Evolutionary conservation across 2,888 invertebrate species (phyloP).

Genomic region (Nomada ruficornis): DNA sequence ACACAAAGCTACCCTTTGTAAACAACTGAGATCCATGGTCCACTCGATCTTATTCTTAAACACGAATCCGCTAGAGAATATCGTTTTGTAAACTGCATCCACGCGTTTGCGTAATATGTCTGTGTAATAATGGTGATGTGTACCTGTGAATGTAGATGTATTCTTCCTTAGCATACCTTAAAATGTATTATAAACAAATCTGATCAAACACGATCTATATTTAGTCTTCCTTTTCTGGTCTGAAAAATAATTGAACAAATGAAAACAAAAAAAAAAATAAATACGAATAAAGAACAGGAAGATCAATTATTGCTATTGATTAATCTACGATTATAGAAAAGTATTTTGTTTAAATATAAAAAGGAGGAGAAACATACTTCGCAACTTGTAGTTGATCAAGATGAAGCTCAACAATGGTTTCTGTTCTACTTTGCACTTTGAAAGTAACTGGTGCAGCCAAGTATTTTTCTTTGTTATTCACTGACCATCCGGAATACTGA

Average conservation of each 20-base stretch:
- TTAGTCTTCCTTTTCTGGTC: constrained; percentile 82
- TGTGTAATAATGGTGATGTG: constrained; percentile 63
- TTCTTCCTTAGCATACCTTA: constrained; percentile 73
- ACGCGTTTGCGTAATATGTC: constrained; percentile 65
- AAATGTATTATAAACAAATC: constrained; percentile 79
- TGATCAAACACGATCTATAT: constrained; percentile 75
- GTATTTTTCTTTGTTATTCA: constrained; percentile 84
- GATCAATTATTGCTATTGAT: neutral
- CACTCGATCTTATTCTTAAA: constrained; percentile 71
- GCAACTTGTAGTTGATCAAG: constrained; percentile 80
- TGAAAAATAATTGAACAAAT: constrained; percentile 63
- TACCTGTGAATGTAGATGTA: constrained; percentile 71
- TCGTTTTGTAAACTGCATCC: constrained; percentile 67
- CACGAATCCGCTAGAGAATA: constrained; percentile 71
- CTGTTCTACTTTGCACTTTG: constrained; percentile 84
- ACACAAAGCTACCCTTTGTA: constrained; percentile 60
- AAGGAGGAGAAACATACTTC: constrained; percentile 75
- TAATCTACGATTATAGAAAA: neutral
- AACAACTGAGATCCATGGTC: constrained; percentile 71
- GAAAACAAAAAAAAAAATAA: constrained; percentile 17
- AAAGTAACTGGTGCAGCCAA: constrained; percentile 85
- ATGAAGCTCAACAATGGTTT: constrained; percentile 85
- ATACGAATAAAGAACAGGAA: neutral
- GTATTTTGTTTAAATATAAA: neutral
- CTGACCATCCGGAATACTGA: constrained; percentile 85